Evolutionary conservation across 2,888 invertebrate species (phyloP).

Genomic region (Panzeria rudis): DNA sequence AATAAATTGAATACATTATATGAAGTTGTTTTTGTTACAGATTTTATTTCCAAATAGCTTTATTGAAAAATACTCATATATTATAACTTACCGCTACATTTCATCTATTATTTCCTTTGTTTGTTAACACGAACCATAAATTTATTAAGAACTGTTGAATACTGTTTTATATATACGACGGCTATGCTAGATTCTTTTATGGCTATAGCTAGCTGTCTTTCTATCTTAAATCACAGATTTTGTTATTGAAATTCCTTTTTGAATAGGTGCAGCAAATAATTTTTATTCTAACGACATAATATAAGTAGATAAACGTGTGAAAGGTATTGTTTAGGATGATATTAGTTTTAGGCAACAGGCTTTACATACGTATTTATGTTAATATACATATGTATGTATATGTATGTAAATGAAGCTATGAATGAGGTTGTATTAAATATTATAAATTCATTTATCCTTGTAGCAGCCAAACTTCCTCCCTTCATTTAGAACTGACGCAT

Average conservation of each 20-base stretch:
- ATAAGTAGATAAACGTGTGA: not conserved
- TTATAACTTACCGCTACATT: slow-evolving; percentile 83
- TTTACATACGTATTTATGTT: slow-evolving; percentile 6
- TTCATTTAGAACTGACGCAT: not conserved
- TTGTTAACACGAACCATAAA: slow-evolving; percentile 61
- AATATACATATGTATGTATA: too few species aligned
- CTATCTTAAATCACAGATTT: slow-evolving; percentile 66
- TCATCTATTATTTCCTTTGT: slow-evolving; percentile 81
- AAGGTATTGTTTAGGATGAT: not conserved
- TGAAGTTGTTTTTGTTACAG: not conserved
- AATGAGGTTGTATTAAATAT: slow-evolving; percentile 5
- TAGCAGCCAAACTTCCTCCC: slow-evolving; percentile 15
- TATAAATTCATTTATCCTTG: not conserved
- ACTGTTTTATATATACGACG: not conserved
- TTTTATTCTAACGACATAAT: slow-evolving; percentile 5
- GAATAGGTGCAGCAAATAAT: slow-evolving; percentile 6
- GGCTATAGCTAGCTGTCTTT: slow-evolving; percentile 43
- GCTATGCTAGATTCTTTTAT: not conserved
- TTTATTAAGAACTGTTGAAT: slow-evolving; percentile 17
- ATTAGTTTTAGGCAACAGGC: not conserved
- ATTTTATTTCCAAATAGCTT: too few species aligned
- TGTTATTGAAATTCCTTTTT: slow-evolving; percentile 9
- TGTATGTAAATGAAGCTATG: not conserved
- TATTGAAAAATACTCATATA: not conserved
- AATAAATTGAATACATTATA: too few species aligned